Evolutionary conservation across 2,888 invertebrate genomes (phyloP), one percentile per base, ranked within the genome.

Genomic region (Hirudinaria manillensis): DNA sequence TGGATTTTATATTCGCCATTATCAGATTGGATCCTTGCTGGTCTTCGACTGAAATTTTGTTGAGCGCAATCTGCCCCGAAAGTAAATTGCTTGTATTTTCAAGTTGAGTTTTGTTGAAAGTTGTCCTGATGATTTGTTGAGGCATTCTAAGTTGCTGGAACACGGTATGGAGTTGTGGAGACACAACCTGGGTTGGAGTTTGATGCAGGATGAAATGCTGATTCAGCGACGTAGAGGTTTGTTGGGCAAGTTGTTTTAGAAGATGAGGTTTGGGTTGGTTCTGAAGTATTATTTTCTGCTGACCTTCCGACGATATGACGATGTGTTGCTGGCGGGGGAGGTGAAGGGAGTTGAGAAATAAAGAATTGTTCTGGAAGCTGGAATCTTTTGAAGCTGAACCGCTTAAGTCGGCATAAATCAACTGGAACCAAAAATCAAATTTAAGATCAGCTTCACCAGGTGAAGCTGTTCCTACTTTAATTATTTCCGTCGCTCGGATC

Each of bases 111-210:
- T 65, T 65, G 10, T 61, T 34, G 16, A 73, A 38, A 65, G 73
- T 36, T 53, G 56, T 34, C 13, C 38, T n/a, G 21, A 73, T 29
- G 45, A 73, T 21, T 65, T 73, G 65, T 65, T 73, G 73, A 27
- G 73, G 65, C 32, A 73, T n/a, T 61, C 65, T 73, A 24, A 73
- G 34, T 29, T 73, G 73, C 36, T 73, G 73, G 29, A 73, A 73
- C 3, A 73, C 65, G n/a, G 73, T 61, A n/a, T 34, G 34, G 4
- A 68, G 68, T 34, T 68, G 68, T 68, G 32, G 68, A 7, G 68
- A 36, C n/a, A 36, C 34, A 10, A 68, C 36, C 34, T 68, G 68
- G 13, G 3, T 34, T n/a, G n/a, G n/a, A n/a, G n/a, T 24, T 68
- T 68, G 68, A 45, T 45, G 45, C 32, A 68, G 36, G 32, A 68